phyloP scores from a whole-genome alignment of 2,888 invertebrate genomes.

The Tipula vernalis region DNA sequence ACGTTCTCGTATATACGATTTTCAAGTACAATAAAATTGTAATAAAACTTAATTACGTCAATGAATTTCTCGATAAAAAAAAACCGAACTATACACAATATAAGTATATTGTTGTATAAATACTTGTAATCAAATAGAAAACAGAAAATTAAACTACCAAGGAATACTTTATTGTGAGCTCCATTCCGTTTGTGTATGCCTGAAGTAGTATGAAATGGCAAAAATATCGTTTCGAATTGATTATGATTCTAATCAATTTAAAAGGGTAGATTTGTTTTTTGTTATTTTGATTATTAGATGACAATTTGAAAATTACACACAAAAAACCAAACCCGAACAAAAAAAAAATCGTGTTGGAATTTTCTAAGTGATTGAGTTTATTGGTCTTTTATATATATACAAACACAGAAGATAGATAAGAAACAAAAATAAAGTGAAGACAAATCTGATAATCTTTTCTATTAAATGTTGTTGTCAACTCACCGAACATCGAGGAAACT shows the following conservation, averaged over 20 bases:
- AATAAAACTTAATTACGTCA: neutral
- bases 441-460: neutral
- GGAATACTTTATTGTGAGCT: neutral
- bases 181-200: neutral
- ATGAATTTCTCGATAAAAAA: neutral
- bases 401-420: neutral
- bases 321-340: neutral
- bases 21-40: neutral
- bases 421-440: neutral
- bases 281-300: neutral
- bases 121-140: neutral
- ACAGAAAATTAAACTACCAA: neutral
- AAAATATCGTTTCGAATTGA: neutral
- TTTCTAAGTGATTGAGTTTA: conserved; percentile 4
- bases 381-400: neutral
- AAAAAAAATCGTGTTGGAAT: neutral
- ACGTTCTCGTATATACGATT: neutral
- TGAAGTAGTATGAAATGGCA: neutral
- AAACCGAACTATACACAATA: neutral
- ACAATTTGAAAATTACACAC: neutral
- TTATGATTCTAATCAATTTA: neutral
- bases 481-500: neutral
- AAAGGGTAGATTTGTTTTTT: neutral
- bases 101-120: neutral
- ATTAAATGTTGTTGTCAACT: neutral